Percentiles rank a stretch among this genome's conserved stretches.
Conservation (phyloP, 2,797 vertebrate species). For the Clarias laeviceps region DNA sequence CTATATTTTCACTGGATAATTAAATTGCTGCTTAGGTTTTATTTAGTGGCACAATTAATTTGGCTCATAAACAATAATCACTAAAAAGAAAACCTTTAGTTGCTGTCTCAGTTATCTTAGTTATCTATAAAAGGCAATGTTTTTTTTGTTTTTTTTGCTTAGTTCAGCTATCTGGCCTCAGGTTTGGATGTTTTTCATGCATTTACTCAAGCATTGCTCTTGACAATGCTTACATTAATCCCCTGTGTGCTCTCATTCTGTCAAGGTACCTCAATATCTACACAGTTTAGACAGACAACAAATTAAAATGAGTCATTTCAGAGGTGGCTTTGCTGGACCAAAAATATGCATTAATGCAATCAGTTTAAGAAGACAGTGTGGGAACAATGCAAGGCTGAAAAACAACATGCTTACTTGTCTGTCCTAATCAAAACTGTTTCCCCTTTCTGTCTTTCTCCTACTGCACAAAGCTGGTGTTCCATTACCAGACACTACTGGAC, state of each 20-base stretch:
- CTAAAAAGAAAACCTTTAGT: background rate
- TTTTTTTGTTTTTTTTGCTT: slow-evolving; percentile 6
- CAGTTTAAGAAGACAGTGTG: background rate
- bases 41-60: slow-evolving; percentile 24
- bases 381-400: slow-evolving; percentile 7
- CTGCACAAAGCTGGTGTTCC: slow-evolving; percentile 79
- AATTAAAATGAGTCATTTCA: background rate
- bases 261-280: background rate
- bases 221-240: slow-evolving; percentile 67
- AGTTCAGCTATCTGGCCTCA: slow-evolving; percentile 70
- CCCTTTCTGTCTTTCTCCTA: slow-evolving; percentile 25
- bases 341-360: background rate
- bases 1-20: slow-evolving; percentile 12
- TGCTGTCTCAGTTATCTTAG: background rate
- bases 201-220: slow-evolving; percentile 66
- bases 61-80: slow-evolving; percentile 1
- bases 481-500: slow-evolving; percentile 87
- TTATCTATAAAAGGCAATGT: background rate
- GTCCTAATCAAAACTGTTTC: background rate
- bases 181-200: slow-evolving; percentile 63
- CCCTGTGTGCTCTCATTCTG: slow-evolving; percentile 10
- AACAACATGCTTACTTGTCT: slow-evolving; percentile 14
- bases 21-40: slow-evolving; percentile 12
- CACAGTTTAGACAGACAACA: background rate
- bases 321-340: background rate